phyloP scores from a whole-genome alignment of 2,113 vertebrate genomes.

The Conger conger region DNA sequence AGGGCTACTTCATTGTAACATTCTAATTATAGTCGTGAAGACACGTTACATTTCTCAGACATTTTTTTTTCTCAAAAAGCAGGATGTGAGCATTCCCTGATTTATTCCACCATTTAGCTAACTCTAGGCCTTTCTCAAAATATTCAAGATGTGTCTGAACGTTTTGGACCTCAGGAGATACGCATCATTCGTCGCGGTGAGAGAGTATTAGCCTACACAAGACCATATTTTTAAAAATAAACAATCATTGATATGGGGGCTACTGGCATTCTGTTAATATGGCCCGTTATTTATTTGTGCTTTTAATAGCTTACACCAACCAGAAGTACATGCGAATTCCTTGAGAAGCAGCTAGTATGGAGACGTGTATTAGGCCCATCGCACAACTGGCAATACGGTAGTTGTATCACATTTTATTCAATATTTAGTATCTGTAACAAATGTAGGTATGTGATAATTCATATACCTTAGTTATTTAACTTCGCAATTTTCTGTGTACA shows the following conservation, averaged over 20 bases:
- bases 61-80: not conserved
- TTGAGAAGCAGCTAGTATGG: not conserved
- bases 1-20: not conserved
- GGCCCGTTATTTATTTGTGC: not conserved
- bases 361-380: not conserved
- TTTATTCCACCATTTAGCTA: not conserved
- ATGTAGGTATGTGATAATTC: too few species aligned
- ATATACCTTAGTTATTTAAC: too few species aligned
- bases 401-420: not conserved
- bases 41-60: not conserved
- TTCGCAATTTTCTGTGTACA: too few species aligned
- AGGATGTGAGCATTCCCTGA: not conserved
- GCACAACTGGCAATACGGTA: not conserved
- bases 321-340: not conserved
- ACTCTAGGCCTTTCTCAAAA: not conserved
- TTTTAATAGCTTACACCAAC: not conserved
- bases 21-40: not conserved
- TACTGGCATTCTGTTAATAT: not conserved
- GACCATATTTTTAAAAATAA: not conserved
- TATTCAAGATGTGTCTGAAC: not conserved
- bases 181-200: not conserved
- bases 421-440: not conserved
- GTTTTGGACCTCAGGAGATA: not conserved
- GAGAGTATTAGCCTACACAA: not conserved
- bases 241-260: not conserved